Conservation (phyloP, 35 echinoderm and acorn worm species). For the Heliocidaris erythrogramma region DNA sequence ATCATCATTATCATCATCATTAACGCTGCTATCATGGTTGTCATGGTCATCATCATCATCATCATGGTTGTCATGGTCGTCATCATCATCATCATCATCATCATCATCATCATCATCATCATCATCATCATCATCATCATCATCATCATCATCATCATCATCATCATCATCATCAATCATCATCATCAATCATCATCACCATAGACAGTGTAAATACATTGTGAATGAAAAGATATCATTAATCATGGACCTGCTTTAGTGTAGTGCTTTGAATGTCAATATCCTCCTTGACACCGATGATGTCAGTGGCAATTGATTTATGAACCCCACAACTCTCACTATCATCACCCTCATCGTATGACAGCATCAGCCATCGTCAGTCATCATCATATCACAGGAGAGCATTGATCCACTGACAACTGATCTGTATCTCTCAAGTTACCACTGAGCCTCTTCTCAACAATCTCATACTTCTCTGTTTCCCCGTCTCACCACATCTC, state of each 20-base stretch:
- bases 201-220: neutral
- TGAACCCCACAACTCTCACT: neutral
- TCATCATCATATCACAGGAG: neutral
- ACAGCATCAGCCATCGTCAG: neutral
- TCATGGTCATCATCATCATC: too few relatives aligned
- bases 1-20: too few relatives aligned
- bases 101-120: neutral
- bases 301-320: neutral
- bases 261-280: neutral
- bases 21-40: too few relatives aligned
- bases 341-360: neutral
- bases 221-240: neutral
- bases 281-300: neutral
- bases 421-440: conserved; percentile 1
- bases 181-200: neutral
- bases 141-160: neutral
- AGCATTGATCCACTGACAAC: neutral
- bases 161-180: neutral
- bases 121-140: neutral
- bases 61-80: too few relatives aligned
- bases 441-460: neutral
- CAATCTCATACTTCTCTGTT: neutral
- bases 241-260: neutral
- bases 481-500: neutral
- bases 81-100: too few relatives aligned